phyloP scores from a whole-genome alignment of 64 coral and sea anemone genomes.

The Orbicella faveolata region DNA sequence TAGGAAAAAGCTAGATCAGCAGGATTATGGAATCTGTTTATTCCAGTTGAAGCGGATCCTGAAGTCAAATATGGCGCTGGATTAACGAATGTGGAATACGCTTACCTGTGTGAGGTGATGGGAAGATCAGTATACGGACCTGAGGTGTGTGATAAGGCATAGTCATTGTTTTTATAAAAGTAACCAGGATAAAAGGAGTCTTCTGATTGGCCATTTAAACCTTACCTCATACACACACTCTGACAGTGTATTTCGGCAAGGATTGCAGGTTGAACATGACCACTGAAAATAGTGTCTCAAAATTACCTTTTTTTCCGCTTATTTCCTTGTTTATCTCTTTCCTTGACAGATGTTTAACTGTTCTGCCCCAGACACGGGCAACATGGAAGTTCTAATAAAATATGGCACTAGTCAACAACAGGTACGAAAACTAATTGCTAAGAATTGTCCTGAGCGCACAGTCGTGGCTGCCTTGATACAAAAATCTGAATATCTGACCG shows the following conservation, averaged over 20 bases:
- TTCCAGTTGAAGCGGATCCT: slow-evolving; percentile 85
- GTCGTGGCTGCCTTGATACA: too few species aligned
- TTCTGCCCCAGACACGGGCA: slow-evolving; percentile 97
- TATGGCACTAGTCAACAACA: slow-evolving; percentile 91
- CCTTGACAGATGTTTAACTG: slow-evolving; percentile 87
- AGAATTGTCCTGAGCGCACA: too few species aligned
- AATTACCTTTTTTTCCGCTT: background rate
- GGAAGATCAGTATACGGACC: slow-evolving; percentile 85
- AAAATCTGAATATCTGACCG: too few species aligned
- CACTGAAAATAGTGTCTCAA: too few species aligned
- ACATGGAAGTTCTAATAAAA: slow-evolving; percentile 97
- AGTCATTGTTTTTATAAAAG: background rate
- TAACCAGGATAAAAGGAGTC: background rate
- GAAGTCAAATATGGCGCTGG: slow-evolving; percentile 79
- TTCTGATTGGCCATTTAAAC: background rate
- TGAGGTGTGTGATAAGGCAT: slow-evolving; percentile 37
- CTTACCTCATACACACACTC: background rate
- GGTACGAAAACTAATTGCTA: slow-evolving; percentile 17
- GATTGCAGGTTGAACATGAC: background rate
- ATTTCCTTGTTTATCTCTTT: background rate
- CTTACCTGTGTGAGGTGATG: slow-evolving; percentile 92
- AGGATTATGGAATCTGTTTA: slow-evolving; percentile 96
- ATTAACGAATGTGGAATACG: slow-evolving; percentile 93
- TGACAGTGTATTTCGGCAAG: background rate
- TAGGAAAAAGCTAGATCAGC: slow-evolving; percentile 75